Conservation (phyloP, 2,888 invertebrate genomes). For the Latrodectus hesperus region DNA sequence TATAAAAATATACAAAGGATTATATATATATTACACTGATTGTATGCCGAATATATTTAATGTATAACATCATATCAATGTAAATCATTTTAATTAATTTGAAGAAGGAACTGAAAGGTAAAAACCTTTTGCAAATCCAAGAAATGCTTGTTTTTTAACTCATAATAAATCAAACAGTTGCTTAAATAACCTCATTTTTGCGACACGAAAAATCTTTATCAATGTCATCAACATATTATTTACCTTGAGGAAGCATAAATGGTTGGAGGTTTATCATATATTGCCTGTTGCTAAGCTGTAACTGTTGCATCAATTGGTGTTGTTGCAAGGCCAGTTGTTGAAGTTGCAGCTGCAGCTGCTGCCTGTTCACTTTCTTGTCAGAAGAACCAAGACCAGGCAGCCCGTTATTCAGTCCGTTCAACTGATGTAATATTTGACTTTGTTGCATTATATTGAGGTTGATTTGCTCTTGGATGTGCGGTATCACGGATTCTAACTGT, state of each 20-base stretch:
- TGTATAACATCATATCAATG: no score
- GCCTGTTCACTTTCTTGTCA: constrained; percentile 55
- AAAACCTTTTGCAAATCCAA: no score
- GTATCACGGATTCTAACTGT: constrained; percentile 78
- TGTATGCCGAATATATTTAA: no score
- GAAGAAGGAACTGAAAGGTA: no score
- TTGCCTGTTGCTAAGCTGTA: constrained; percentile 70
- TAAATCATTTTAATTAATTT: no score
- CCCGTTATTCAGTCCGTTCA: constrained; percentile 69
- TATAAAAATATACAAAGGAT: no score
- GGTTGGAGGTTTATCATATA: constrained; percentile 68
- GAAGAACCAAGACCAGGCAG: constrained; percentile 39
- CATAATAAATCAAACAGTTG: no score
- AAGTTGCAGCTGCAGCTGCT: constrained; percentile 82
- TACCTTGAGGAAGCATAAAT: constrained; percentile 68
- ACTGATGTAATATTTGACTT: constrained; percentile 82
- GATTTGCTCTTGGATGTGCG: constrained; percentile 88
- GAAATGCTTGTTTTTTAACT: no score
- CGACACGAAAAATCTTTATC: no score
- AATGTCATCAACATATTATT: neutral
- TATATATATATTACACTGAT: no score
- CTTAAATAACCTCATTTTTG: no score
- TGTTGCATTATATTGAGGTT: constrained; percentile 90
- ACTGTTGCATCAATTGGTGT: constrained; percentile 72
- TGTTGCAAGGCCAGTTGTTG: constrained; percentile 87